Evolutionary conservation across 2,888 invertebrate species (phyloP).

Genomic region (Glaucopsyche alexis): DNA sequence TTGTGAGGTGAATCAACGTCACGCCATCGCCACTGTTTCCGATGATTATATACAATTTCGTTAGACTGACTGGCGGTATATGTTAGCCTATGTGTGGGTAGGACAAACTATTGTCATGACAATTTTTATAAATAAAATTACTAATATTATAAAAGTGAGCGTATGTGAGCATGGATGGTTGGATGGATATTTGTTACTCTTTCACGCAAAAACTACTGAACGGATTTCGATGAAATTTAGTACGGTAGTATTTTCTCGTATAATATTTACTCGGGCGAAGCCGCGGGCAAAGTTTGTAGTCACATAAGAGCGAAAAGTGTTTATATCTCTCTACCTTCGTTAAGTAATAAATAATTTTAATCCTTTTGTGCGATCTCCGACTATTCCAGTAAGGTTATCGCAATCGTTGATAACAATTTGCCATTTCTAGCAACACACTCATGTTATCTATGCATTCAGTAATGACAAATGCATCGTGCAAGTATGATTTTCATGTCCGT

Average conservation of each 20-base stretch:
- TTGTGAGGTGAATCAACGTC: conserved; percentile 39
- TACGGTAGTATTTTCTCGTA: too few relatives aligned
- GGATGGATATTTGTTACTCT: too few relatives aligned
- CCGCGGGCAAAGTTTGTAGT: too few relatives aligned
- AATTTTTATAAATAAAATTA: too few relatives aligned
- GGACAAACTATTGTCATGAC: not conserved
- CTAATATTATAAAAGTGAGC: too few relatives aligned
- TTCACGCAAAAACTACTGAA: too few relatives aligned
- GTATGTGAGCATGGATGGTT: too few relatives aligned
- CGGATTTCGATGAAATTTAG: too few relatives aligned
- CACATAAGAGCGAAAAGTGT: too few relatives aligned
- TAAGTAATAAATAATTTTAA: not conserved
- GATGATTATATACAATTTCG: conserved; percentile 34
- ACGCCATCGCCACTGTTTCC: conserved; percentile 27
- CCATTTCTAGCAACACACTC: not conserved
- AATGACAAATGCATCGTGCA: conserved; percentile 7
- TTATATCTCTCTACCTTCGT: not conserved
- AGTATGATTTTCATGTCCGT: conserved; percentile 7
- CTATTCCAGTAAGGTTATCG: conserved; percentile 5
- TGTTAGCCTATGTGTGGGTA: conserved; percentile 6
- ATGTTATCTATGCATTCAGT: not conserved
- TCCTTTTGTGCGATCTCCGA: conserved; percentile 14
- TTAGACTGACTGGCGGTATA: conserved; percentile 23
- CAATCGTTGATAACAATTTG: conserved; percentile 9
- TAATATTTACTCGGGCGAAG: too few relatives aligned